Conservation (phyloP, 2,797 vertebrate genomes). For the Peromyscus melanophrys region DNA sequence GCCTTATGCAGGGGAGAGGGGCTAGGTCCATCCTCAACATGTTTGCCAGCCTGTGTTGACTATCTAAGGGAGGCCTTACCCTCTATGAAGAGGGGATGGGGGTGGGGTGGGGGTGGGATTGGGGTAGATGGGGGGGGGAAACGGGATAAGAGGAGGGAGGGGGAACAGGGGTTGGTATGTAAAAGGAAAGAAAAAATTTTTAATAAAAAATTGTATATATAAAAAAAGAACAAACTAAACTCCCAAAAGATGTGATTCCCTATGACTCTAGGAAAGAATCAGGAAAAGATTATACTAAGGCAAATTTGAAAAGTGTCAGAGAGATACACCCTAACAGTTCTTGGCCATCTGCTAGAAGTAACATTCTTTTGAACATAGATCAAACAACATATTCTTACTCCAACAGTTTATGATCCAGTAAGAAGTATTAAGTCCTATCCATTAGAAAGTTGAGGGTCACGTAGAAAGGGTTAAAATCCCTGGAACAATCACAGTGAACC, state of each 20-base stretch:
- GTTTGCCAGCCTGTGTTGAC: too few relatives aligned
- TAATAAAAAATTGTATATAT: too few relatives aligned
- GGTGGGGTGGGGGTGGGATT: too few relatives aligned
- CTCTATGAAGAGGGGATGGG: too few relatives aligned
- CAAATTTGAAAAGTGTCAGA: slow-evolving; percentile 20
- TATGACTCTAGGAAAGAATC: slow-evolving; percentile 6
- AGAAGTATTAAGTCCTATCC: background rate
- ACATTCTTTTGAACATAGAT: background rate
- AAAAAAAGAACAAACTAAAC: slow-evolving; percentile 5
- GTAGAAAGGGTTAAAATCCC: background rate
- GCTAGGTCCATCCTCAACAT: too few relatives aligned
- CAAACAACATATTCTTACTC: slow-evolving; percentile 1
- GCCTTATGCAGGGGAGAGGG: too few relatives aligned
- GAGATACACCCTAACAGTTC: background rate
- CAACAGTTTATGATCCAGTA: background rate
- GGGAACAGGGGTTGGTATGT: too few relatives aligned
- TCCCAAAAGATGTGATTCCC: background rate
- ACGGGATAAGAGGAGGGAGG: too few relatives aligned
- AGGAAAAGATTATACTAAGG: slow-evolving; percentile 13
- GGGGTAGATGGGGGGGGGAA: too few relatives aligned
- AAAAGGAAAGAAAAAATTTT: too few relatives aligned
- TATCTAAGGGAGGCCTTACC: too few relatives aligned
- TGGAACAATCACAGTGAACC: background rate
- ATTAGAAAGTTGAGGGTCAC: background rate
- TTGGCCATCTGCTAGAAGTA: slow-evolving; percentile 44